Conservation (phyloP, 1,140 invertebrate species). For the Orussus abietinus region DNA sequence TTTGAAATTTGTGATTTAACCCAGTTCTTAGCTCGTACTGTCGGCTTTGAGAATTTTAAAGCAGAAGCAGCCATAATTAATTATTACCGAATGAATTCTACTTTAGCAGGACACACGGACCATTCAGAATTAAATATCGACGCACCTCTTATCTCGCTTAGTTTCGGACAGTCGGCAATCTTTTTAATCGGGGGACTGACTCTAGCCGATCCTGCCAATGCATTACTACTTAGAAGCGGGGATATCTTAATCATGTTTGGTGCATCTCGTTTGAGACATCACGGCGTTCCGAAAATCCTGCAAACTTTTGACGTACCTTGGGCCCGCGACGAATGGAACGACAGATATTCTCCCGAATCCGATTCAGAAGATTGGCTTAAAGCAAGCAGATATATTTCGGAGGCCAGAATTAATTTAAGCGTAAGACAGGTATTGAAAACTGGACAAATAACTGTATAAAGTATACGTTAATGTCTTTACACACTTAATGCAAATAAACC, state of each 20-base stretch:
- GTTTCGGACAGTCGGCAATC: constrained; percentile 83
- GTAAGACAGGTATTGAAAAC: constrained; percentile 65
- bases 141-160: constrained; percentile 86
- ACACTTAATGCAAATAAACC: too few relatives aligned
- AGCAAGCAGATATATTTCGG: constrained; percentile 56
- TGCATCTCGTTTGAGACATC: constrained; percentile 71
- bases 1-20: constrained; percentile 64
- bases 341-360: constrained; percentile 17
- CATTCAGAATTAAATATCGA: constrained; percentile 81
- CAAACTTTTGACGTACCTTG: constrained; percentile 48
- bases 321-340: constrained; percentile 35
- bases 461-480: neutral
- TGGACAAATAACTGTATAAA: constrained; percentile 37
- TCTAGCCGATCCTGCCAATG: constrained; percentile 61
- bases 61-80: constrained; percentile 92
- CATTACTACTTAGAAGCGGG: constrained; percentile 72
- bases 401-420: constrained; percentile 73
- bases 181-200: constrained; percentile 76
- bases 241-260: constrained; percentile 81
- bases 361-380: constrained; percentile 53
- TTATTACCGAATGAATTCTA: constrained; percentile 89
- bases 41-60: constrained; percentile 65
- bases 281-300: constrained; percentile 79
- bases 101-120: constrained; percentile 86
- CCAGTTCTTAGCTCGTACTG: constrained; percentile 57